Evolutionary conservation across 2,888 invertebrate genomes (phyloP), one percentile per base, ranked within the genome.

Genomic region (Hypolimnas misippus): DNA sequence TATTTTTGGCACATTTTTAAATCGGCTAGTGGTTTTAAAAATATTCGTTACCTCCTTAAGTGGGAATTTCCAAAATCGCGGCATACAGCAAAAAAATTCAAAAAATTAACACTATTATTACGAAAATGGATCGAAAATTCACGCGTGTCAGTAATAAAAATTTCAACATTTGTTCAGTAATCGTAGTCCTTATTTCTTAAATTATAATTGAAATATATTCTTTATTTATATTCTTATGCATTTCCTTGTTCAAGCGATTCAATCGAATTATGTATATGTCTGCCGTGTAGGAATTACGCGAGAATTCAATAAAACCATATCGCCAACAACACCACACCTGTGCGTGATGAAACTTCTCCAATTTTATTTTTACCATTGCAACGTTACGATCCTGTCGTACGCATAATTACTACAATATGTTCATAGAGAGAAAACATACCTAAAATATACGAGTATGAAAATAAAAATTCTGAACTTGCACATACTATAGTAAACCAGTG

Each of bases 261-360:
- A 19, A 1, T 21, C n/a, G 10, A 10, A 16, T 42, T 46, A 21
- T 25, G 8, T 44, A 8, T 44, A n/a, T n/a, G 19, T 25, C 21
- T 12, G n/a, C 16, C 46, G 21, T 21, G 12, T 46, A 21, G 21
- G 57, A 50, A 42, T 51, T 33, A 40, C 31, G 5, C 44, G 53
- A 19, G 54, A 55, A 46, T 65, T 65, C 49, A 62, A 56, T 59
- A 65, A 53, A 62, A 56, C 51, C 46, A 56, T 17, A 31, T 52
- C 38, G 58, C 62, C 58, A 55, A 58, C 65, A 59, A 58, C 52
- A 35, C 38, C 25, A 29, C 16, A 14, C 59, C 21, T 14, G 46
- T n/a, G n/a, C n/a, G n/a, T n/a, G 52, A 49, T 40, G 55, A 31
- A 50, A 54, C 29, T 38, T 58, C 31, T 35, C 16, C 57, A 55